phyloP scores from a whole-genome alignment of 2,797 vertebrate genomes.

The Enteromius anoplus region DNA sequence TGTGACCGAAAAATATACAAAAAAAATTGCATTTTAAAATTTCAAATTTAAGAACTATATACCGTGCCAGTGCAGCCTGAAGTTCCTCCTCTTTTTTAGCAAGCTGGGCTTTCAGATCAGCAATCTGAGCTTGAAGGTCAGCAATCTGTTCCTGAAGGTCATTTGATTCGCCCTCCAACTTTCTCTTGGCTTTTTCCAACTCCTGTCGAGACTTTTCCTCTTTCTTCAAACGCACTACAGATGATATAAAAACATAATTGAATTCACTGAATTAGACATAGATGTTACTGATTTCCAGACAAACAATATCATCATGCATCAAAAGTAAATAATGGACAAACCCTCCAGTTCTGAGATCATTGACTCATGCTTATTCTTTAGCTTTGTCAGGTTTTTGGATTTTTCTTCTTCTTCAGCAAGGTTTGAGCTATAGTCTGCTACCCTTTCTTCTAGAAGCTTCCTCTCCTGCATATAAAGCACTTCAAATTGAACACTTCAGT shows the following conservation, averaged over 20 bases:
- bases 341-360: conserved; percentile 87
- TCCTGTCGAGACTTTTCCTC: conserved; percentile 95
- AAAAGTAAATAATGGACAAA: conserved; percentile 39
- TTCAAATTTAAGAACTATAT: conserved; percentile 65
- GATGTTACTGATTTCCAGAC: neutral
- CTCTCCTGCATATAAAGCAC: conserved; percentile 79
- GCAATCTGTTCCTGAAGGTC: conserved; percentile 90
- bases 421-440: conserved; percentile 90
- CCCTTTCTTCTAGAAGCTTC: conserved; percentile 90
- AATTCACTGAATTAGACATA: neutral
- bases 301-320: neutral
- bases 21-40: neutral
- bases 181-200: conserved; percentile 92
- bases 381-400: conserved; percentile 93
- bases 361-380: conserved; percentile 95
- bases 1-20: neutral
- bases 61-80: conserved; percentile 87
- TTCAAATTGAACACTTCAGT: neutral
- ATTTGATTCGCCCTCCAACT: conserved; percentile 88
- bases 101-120: conserved; percentile 87
- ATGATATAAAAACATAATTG: conserved; percentile 75
- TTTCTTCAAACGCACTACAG: conserved; percentile 88
- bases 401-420: conserved; percentile 97
- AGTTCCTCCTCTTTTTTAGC: conserved; percentile 93
- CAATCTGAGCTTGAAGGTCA: conserved; percentile 90